These are phyloP conservation scores for Phortica okadai DNA, from an alignment of 2,888 invertebrate genomes.

Conservation along the genomic window DNA sequence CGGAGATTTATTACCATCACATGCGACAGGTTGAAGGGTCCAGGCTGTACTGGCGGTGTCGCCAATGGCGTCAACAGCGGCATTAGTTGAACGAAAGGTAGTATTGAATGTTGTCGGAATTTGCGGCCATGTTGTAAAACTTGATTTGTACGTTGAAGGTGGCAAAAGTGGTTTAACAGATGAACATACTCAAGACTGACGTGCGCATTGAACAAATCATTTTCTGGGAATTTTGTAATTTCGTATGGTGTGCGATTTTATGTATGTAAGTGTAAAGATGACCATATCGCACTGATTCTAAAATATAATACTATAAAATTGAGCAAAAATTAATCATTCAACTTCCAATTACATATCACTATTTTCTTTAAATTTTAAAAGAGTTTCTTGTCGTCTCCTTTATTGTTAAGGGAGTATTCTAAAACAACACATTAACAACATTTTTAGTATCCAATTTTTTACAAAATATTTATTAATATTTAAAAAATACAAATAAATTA, in stretches of 20 bases:
- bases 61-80: constrained; percentile 13
- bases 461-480: too few species aligned
- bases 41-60: constrained; percentile 5
- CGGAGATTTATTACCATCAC: constrained; percentile 24
- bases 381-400: too few species aligned
- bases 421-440: too few species aligned
- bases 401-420: too few species aligned
- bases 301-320: too few species aligned
- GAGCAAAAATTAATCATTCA: too few species aligned
- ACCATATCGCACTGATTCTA: too few species aligned
- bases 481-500: too few species aligned
- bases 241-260: background rate
- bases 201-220: constrained; percentile 16
- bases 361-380: too few species aligned
- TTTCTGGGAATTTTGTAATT: background rate
- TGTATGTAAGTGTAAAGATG: background rate
- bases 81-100: background rate
- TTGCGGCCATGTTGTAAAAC: too few species aligned
- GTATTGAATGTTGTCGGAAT: background rate
- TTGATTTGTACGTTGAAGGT: background rate
- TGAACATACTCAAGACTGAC: constrained; percentile 1
- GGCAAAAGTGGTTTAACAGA: background rate
- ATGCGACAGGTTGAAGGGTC: background rate
- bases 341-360: too few species aligned
- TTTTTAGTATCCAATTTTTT: too few species aligned